Conservation (phyloP, 1,140 invertebrate species). For the Panulirus ornatus region DNA sequence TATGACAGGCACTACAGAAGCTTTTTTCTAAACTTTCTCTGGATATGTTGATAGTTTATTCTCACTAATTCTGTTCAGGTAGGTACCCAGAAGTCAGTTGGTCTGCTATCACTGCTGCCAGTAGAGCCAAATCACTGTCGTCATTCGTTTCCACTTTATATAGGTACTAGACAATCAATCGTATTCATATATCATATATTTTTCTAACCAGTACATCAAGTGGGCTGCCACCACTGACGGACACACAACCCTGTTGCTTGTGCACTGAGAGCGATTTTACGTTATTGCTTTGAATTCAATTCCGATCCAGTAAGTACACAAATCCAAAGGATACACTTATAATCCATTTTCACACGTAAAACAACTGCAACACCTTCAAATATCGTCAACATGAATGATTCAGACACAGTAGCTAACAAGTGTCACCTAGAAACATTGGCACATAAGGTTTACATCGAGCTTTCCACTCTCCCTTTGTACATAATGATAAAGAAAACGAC, state of each 20-base stretch:
- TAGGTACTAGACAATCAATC: no score
- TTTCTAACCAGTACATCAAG: neutral
- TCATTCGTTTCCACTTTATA: neutral
- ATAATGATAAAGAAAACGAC: constrained; percentile 72
- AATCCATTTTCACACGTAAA: constrained; percentile 72
- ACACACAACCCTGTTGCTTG: constrained; percentile 22
- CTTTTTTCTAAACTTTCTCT: neutral
- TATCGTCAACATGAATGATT: constrained; percentile 72
- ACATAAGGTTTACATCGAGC: constrained; percentile 71
- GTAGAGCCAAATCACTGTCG: neutral
- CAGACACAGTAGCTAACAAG: constrained; percentile 73
- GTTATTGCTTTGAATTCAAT: constrained; percentile 71
- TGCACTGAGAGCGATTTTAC: constrained; percentile 68
- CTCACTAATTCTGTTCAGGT: neutral
- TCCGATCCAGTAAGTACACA: constrained; percentile 68
- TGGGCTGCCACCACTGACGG: neutral
- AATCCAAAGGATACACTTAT: constrained; percentile 69
- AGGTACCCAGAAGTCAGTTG: neutral
- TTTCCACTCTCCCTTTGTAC: constrained; percentile 72
- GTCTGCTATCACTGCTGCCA: neutral
- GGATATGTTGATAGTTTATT: neutral
- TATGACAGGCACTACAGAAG: neutral
- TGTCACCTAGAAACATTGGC: constrained; percentile 72
- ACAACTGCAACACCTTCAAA: constrained; percentile 73
- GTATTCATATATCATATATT: no score